These are phyloP conservation scores for Momotus momota DNA, from an alignment of 2,797 vertebrate species.

Conservation along the genomic window DNA sequence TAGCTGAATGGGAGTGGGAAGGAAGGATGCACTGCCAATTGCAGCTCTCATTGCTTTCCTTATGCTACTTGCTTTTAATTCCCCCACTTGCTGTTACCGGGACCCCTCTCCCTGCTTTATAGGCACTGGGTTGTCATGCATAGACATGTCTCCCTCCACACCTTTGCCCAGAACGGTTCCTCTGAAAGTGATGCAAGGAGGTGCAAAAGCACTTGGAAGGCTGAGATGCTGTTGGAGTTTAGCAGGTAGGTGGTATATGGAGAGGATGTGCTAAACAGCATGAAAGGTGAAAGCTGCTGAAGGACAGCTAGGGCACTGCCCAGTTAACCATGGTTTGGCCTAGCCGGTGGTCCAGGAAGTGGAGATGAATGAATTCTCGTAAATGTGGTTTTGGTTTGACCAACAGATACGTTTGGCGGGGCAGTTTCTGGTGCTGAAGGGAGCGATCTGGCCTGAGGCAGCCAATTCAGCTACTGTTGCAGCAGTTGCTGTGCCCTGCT, in stretches of 20 bases:
- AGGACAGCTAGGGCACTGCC: background rate
- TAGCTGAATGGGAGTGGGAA: background rate
- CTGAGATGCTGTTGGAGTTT: background rate
- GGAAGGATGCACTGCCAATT: background rate
- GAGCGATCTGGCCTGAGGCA: background rate
- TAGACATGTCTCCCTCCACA: background rate
- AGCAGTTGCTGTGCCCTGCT: background rate
- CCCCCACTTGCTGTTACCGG: background rate
- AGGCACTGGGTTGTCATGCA: background rate
- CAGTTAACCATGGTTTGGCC: background rate
- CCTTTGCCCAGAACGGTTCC: background rate
- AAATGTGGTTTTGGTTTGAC: background rate
- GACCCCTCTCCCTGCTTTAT: accelerated
- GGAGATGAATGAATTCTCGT: accelerated
- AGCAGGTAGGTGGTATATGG: background rate
- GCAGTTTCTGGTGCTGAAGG: background rate
- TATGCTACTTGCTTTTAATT: background rate
- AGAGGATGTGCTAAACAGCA: background rate
- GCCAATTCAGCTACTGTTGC: accelerated
- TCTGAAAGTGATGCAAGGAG: background rate
- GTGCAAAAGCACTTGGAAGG: background rate
- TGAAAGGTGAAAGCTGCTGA: background rate
- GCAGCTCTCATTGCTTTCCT: background rate
- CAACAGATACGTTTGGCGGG: accelerated
- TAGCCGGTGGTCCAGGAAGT: background rate